Evolutionary conservation across 2,888 invertebrate species (phyloP).

Genomic region (Danaus chrysippus): DNA sequence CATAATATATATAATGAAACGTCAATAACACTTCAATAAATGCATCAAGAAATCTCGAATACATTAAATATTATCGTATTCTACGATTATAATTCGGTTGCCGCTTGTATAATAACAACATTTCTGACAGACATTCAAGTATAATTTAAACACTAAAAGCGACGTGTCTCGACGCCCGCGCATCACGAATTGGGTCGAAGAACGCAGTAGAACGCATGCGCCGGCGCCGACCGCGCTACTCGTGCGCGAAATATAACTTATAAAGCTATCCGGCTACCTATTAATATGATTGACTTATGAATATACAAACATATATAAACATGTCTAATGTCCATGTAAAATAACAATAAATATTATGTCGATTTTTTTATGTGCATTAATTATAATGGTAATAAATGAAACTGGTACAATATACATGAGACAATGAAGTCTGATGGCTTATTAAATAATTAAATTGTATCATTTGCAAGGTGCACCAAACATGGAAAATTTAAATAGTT

Average conservation of each 20-base stretch:
- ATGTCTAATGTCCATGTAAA: too few relatives aligned
- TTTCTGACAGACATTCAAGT: slow-evolving; percentile 22
- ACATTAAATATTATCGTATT: slow-evolving; percentile 15
- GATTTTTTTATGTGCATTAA: too few relatives aligned
- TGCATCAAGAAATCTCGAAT: slow-evolving; percentile 1
- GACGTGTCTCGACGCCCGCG: slow-evolving; percentile 34
- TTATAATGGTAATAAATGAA: too few relatives aligned
- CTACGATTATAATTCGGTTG: slow-evolving; percentile 20
- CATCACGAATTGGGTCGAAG: slow-evolving; percentile 56
- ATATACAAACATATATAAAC: too few relatives aligned
- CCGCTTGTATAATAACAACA: slow-evolving; percentile 21
- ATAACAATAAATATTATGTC: too few relatives aligned
- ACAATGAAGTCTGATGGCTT: slow-evolving; percentile 19
- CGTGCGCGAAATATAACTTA: slow-evolving; percentile 39
- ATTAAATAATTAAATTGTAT: too few relatives aligned
- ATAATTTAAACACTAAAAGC: slow-evolving; percentile 24
- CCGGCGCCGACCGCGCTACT: slow-evolving; percentile 61
- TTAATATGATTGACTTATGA: too few relatives aligned
- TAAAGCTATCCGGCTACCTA: background rate
- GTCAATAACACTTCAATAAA: background rate
- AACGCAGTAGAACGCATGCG: slow-evolving; percentile 47
- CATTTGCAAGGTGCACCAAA: too few relatives aligned
- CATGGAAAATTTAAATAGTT: too few relatives aligned
- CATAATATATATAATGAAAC: background rate
- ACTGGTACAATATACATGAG: too few relatives aligned